A percentile compares a stretch with the other conserved stretches of the same genome.
Conservation (phyloP, 2,888 invertebrate genomes). For the Spialia ferax region DNA sequence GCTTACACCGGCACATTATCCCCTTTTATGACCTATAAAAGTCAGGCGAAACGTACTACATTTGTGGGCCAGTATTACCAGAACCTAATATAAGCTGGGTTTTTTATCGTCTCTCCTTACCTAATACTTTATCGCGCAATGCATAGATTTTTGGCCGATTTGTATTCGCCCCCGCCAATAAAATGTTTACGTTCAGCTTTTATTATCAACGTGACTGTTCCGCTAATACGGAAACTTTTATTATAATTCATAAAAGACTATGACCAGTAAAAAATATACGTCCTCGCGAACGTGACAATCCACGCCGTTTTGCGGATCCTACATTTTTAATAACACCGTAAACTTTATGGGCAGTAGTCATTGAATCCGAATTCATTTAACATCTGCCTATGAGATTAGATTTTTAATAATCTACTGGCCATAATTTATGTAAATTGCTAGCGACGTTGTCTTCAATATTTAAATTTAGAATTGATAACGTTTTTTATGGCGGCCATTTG, state of each 20-base stretch:
- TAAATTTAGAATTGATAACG: slow-evolving; percentile 34
- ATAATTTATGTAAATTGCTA: slow-evolving; percentile 34
- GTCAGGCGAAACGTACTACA: slow-evolving; percentile 80
- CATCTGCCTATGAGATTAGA: slow-evolving; percentile 32
- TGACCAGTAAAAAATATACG: slow-evolving; percentile 48
- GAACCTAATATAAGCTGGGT: slow-evolving; percentile 77
- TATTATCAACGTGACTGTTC: slow-evolving; percentile 73
- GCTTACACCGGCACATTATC: slow-evolving; percentile 83
- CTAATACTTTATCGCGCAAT: slow-evolving; percentile 75
- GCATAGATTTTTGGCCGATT: slow-evolving; percentile 78
- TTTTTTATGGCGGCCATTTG: neutral
- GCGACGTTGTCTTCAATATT: slow-evolving; percentile 12
- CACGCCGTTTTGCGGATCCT: slow-evolving; percentile 32
- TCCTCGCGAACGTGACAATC: slow-evolving; percentile 50
- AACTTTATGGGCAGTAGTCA: slow-evolving; percentile 38
- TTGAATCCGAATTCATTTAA: slow-evolving; percentile 36
- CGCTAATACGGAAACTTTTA: slow-evolving; percentile 72
- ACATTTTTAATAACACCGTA: slow-evolving; percentile 41
- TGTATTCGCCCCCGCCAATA: slow-evolving; percentile 73
- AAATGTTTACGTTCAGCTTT: slow-evolving; percentile 74
- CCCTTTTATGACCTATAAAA: slow-evolving; percentile 85
- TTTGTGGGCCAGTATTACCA: slow-evolving; percentile 82
- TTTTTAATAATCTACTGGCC: slow-evolving; percentile 24
- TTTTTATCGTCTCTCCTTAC: slow-evolving; percentile 74
- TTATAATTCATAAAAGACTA: slow-evolving; percentile 73